Conservation (phyloP, 2,113 vertebrate genomes). For the Eulemur rufifrons region DNA sequence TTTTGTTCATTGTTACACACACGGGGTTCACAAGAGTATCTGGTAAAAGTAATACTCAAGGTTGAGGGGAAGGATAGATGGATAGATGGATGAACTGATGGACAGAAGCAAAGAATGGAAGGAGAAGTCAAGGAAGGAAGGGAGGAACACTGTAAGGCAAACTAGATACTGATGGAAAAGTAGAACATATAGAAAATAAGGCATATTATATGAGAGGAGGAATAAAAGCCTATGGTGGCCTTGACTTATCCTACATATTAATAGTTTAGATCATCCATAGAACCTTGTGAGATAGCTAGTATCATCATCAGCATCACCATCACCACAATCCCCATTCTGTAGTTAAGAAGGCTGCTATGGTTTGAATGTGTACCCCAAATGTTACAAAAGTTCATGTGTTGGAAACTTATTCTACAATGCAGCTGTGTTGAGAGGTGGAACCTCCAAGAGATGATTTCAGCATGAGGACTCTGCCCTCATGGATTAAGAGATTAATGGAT, state of each 20-base stretch:
- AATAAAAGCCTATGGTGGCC: neutral
- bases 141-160: neutral
- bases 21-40: neutral
- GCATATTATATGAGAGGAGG: neutral
- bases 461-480: neutral
- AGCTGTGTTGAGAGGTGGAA: neutral
- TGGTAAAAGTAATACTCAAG: neutral
- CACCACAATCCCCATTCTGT: neutral
- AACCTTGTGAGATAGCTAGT: neutral
- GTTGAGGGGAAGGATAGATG: neutral
- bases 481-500: neutral
- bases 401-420: neutral
- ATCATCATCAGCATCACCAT: neutral
- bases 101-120: neutral
- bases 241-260: neutral
- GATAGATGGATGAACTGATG: neutral
- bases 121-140: accelerated
- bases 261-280: neutral
- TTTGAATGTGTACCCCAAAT: neutral
- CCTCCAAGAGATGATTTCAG: neutral
- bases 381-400: neutral
- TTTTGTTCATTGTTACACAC: neutral
- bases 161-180: neutral
- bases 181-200: neutral
- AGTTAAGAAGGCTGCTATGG: neutral